Evolutionary conservation across 1,140 invertebrate genomes (phyloP).

Genomic region (Antheraea pernyi): DNA sequence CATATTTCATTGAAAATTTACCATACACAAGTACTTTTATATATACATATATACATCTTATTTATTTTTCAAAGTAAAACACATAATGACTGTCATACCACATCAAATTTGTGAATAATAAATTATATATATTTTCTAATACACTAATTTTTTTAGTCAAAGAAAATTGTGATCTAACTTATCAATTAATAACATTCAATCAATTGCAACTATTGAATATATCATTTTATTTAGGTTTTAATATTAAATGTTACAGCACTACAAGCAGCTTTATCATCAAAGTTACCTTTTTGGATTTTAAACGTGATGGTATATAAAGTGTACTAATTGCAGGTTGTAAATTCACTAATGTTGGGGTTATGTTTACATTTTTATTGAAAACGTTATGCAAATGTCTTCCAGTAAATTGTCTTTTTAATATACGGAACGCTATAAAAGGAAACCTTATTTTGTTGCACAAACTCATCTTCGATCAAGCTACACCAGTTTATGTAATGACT

Average conservation of each 20-base stretch:
- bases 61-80: too few relatives aligned
- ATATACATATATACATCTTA: too few relatives aligned
- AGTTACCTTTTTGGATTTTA: conserved; percentile 53
- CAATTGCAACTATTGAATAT: neutral
- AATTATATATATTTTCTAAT: too few relatives aligned
- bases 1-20: too few relatives aligned
- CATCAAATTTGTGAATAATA: too few relatives aligned
- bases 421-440: conserved; percentile 10
- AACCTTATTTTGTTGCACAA: conserved; percentile 29
- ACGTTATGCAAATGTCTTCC: conserved; percentile 20
- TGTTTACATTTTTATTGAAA: conserved; percentile 33
- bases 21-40: too few relatives aligned
- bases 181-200: neutral
- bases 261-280: neutral
- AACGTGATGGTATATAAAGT: conserved; percentile 27
- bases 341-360: conserved; percentile 25
- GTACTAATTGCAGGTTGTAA: conserved; percentile 14
- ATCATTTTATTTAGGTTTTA: too few relatives aligned
- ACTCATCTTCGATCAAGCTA: conserved; percentile 19
- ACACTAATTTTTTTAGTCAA: too few relatives aligned
- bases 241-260: neutral
- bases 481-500: neutral
- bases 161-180: too few relatives aligned
- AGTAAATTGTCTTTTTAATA: conserved; percentile 22
- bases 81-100: too few relatives aligned